Evolutionary conservation across 2,113 vertebrate genomes (phyloP).

Genomic region (Platichthys flesus): DNA sequence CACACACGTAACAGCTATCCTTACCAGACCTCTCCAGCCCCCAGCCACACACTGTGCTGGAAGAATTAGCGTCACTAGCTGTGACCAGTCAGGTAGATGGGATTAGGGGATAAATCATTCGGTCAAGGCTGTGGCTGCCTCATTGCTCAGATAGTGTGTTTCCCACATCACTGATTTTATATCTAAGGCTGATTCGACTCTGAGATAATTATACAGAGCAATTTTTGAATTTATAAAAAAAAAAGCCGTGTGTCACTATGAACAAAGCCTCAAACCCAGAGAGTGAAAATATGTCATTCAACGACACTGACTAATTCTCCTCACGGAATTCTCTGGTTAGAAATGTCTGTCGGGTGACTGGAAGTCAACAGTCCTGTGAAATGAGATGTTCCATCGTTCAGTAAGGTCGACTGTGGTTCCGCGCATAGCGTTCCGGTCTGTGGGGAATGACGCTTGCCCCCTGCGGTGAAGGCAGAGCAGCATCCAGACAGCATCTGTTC

Average conservation of each 20-base stretch:
- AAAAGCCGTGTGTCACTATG: neutral
- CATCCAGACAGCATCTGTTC: slow-evolving; percentile 21
- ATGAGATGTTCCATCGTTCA: neutral
- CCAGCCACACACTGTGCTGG: neutral
- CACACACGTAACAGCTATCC: slow-evolving; percentile 4
- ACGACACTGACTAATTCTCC: neutral
- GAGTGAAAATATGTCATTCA: slow-evolving; percentile 4
- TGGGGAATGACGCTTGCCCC: neutral
- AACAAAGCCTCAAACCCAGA: neutral
- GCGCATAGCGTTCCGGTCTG: slow-evolving; percentile 4
- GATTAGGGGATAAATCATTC: slow-evolving; percentile 48
- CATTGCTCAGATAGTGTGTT: neutral
- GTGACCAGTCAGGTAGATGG: slow-evolving; percentile 38
- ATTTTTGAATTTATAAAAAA: slow-evolving; percentile 8
- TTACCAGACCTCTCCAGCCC: slow-evolving; percentile 6
- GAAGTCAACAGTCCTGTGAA: no score
- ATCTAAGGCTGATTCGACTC: slow-evolving; percentile 7
- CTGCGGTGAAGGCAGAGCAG: slow-evolving; percentile 4
- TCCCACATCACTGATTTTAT: neutral
- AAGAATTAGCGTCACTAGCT: slow-evolving; percentile 46
- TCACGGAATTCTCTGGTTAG: neutral
- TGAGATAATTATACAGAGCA: neutral
- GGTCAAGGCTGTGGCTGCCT: neutral
- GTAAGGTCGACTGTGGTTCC: neutral
- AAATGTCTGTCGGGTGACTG: no score